Conservation (phyloP, 1,140 invertebrate genomes). For the Leptoteleia sp. region DNA sequence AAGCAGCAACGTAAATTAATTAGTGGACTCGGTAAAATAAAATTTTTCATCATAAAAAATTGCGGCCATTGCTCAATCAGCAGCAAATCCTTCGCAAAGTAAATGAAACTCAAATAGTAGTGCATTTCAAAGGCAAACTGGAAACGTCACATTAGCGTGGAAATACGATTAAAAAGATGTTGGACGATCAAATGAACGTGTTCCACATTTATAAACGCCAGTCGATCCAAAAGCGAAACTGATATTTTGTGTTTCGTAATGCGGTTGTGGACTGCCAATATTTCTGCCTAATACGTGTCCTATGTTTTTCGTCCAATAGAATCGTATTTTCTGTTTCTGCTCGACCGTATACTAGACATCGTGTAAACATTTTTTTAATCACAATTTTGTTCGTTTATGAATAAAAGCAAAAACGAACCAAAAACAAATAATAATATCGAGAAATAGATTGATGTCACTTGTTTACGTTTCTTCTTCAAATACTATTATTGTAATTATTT, state of each 20-base stretch:
- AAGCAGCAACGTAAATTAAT: conserved; percentile 54
- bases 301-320: too few species aligned
- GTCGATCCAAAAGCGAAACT: conserved; percentile 12
- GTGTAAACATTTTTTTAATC: too few species aligned
- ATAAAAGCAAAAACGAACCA: too few species aligned
- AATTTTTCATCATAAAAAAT: conserved; percentile 50
- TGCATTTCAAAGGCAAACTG: conserved; percentile 53
- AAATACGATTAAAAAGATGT: conserved; percentile 56
- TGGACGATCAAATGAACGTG: conserved; percentile 44
- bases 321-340: too few species aligned
- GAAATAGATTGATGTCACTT: too few species aligned
- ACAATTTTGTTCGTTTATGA: too few species aligned
- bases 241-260: conserved; percentile 21
- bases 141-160: conserved; percentile 57
- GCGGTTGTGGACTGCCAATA: conserved; percentile 1
- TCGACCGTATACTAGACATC: too few species aligned
- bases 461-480: too few species aligned
- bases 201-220: conserved; percentile 38
- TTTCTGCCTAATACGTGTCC: not conserved
- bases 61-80: conserved; percentile 49
- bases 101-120: conserved; percentile 55
- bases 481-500: too few species aligned
- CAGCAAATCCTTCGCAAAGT: conserved; percentile 44
- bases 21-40: conserved; percentile 51
- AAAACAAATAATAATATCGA: too few species aligned